phyloP scores from a whole-genome alignment of 2,797 vertebrate genomes.

The Lithobates pipiens region DNA sequence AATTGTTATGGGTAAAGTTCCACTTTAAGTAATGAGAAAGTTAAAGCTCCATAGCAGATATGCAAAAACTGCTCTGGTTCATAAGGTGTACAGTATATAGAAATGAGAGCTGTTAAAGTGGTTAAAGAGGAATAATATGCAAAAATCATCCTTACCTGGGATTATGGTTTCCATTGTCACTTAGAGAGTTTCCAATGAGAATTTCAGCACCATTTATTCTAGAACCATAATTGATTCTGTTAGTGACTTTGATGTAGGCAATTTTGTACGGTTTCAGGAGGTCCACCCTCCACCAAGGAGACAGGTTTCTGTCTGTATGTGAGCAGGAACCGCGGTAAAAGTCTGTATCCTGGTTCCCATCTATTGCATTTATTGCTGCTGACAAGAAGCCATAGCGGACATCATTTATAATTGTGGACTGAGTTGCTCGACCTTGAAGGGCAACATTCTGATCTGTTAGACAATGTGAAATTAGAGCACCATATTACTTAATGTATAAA shows the following conservation, averaged over 20 bases:
- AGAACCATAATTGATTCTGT: not conserved
- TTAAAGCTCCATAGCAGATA: too few relatives aligned
- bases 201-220: not conserved
- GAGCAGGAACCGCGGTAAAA: not conserved
- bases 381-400: too few relatives aligned
- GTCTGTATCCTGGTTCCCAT: not conserved
- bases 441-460: not conserved
- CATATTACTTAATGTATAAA: too few relatives aligned
- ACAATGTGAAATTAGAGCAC: too few relatives aligned
- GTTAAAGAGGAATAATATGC: too few relatives aligned
- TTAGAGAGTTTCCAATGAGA: constrained; percentile 8
- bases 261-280: not conserved
- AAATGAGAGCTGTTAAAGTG: too few relatives aligned
- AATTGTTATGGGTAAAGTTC: too few relatives aligned
- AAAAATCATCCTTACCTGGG: not conserved
- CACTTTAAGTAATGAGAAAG: too few relatives aligned
- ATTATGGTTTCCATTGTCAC: constrained; percentile 16
- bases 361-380: not conserved
- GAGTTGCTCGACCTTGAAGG: not conserved
- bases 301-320: not conserved
- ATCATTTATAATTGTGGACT: not conserved
- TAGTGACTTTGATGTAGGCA: not conserved
- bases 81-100: too few relatives aligned
- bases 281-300: not conserved
- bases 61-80: too few relatives aligned